Evolutionary conservation across 2,888 invertebrate species (phyloP).

Genomic region (Apodemia hepburni): DNA sequence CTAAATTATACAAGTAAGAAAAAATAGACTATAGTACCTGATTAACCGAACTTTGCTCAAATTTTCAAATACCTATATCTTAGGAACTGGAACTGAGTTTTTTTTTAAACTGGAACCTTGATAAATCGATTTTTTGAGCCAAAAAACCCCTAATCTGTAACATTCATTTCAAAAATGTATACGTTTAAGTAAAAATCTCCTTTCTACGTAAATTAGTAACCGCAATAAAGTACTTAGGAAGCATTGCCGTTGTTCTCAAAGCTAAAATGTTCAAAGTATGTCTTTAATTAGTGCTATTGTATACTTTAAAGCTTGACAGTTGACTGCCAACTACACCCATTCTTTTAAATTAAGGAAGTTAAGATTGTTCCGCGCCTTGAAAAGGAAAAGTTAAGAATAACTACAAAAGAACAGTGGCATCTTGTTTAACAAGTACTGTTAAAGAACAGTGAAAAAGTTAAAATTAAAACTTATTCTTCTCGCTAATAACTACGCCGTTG

Average conservation of each 20-base stretch:
- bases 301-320: constrained; percentile 12
- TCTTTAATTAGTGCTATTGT: constrained; percentile 6
- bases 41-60: too few relatives aligned
- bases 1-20: too few relatives aligned
- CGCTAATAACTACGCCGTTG: constrained; percentile 37
- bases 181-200: too few relatives aligned
- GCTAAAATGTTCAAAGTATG: background rate
- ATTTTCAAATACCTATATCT: too few relatives aligned
- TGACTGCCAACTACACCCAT: constrained; percentile 17
- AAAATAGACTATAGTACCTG: too few relatives aligned
- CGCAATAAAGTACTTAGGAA: too few relatives aligned
- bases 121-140: too few relatives aligned
- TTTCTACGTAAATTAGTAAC: too few relatives aligned
- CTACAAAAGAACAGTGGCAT: constrained; percentile 56
- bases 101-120: too few relatives aligned
- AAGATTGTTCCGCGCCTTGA: constrained; percentile 41
- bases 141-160: too few relatives aligned
- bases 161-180: too few relatives aligned
- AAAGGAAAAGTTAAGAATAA: constrained; percentile 36
- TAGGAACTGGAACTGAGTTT: too few relatives aligned
- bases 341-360: constrained; percentile 46
- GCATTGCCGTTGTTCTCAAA: background rate
- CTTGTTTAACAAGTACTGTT: constrained; percentile 57
- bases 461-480: constrained; percentile 59
- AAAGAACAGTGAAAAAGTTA: constrained; percentile 58